Evolutionary conservation across 2,797 vertebrate species (phyloP), one percentile per base, ranked within the genome.

Genomic region (Pteropus rufus): DNA sequence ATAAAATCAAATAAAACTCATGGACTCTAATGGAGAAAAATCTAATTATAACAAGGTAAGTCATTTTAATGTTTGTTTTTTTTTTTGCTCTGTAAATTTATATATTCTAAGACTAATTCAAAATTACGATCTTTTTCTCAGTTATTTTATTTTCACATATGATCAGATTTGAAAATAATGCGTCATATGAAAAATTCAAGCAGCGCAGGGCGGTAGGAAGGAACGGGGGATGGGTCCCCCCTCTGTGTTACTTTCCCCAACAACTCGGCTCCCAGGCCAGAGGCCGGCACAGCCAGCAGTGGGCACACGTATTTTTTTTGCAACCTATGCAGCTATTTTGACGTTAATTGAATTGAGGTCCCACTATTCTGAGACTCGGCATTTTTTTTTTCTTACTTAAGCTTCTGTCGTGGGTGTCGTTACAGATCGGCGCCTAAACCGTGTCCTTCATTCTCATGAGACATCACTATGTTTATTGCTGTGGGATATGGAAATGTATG

Each of bases 1-100:
- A 80, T 97, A 99, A 97, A 91, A 96, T 97, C 85, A 96, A 98
- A 84, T 98, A 94, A 96, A 75, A 70, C 12, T 1, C 52, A 0
- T 21, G 82, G 83, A 46, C 11, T 0, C 26, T 26, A 21, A 11
- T 44, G 91, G 65, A 87, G 85, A 77, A 70, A 90, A 72, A 44
- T 19, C 89, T 72, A 24, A 67, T 84, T 31, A 4, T 16, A 54
- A 4, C 64, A 58, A 96, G 97, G 97, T 97, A 36, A 94, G 95
- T 89, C 21, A n/a, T 64, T 52, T 56, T 19, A 15, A 44, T 12
- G 24, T 14, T 12, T 88, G 76, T 29, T 49, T 49, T 54, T 76
- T 62, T 16, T n/a, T 93, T 84, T 52, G 21, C 39, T 79, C 36
- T 52, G 23, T 89, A 96, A 80, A 62, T 89, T 18, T 44, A 31